phyloP scores from a whole-genome alignment of 64 coral and sea anemone genomes.

The Orbicella faveolata region DNA sequence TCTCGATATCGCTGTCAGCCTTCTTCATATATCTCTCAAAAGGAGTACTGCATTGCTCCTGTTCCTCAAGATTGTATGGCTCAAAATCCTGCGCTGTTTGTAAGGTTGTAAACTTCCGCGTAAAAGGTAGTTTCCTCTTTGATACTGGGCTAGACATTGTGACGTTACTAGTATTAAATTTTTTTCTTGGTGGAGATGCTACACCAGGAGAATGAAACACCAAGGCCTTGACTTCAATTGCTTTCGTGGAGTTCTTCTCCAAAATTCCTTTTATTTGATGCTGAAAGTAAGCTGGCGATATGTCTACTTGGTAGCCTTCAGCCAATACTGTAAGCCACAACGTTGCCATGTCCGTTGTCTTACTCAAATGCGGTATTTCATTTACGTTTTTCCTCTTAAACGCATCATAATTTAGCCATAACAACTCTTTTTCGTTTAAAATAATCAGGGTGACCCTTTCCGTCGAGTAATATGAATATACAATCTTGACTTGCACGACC shows the following conservation, averaged over 20 bases:
- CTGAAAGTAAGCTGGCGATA: conserved; percentile 22
- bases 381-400: conserved; percentile 2
- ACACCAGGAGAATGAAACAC: conserved; percentile 24
- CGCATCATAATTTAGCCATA: conserved; percentile 13
- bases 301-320: conserved; percentile 27
- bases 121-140: not conserved
- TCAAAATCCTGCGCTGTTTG: not conserved
- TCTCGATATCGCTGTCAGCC: conserved; percentile 19
- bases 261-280: conserved; percentile 43
- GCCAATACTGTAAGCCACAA: conserved; percentile 21
- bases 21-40: conserved; percentile 45
- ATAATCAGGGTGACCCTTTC: not conserved
- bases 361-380: conserved; percentile 20
- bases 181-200: too few relatives aligned
- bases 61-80: not conserved
- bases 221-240: conserved; percentile 41
- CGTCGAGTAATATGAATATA: too few relatives aligned
- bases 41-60: conserved; percentile 23
- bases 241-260: conserved; percentile 28
- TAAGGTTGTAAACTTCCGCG: not conserved
- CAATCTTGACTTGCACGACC: too few relatives aligned
- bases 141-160: too few relatives aligned
- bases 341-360: conserved; percentile 3
- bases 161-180: too few relatives aligned
- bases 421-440: conserved; percentile 24